These are phyloP conservation scores for Pteronura brasiliensis DNA, from an alignment of 2,113 vertebrate genomes.

Conservation along the genomic window DNA sequence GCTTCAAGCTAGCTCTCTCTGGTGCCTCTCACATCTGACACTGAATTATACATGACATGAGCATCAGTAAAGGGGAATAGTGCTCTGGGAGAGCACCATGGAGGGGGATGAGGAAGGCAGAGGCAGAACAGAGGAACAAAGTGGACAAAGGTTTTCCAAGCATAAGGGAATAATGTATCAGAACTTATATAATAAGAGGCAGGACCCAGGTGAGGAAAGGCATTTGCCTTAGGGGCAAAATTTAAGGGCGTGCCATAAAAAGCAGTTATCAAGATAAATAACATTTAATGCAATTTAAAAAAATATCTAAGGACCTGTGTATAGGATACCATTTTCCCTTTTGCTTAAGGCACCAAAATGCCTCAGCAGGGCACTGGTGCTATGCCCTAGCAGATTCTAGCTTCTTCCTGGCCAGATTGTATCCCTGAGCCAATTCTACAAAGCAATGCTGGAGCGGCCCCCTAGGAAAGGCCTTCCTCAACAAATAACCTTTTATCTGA, in stretches of 20 bases:
- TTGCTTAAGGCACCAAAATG: not conserved
- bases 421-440: not conserved
- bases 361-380: not conserved
- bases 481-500: not conserved
- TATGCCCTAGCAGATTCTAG: not conserved
- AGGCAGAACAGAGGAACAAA: not conserved
- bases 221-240: not conserved
- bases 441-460: not conserved
- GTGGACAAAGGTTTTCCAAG: not conserved
- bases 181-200: not conserved
- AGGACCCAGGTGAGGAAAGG: not conserved
- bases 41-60: not conserved
- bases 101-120: not conserved
- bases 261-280: not conserved
- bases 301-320: not conserved
- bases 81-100: not conserved
- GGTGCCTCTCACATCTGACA: not conserved
- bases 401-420: not conserved
- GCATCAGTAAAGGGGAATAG: not conserved
- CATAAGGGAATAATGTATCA: not conserved
- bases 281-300: not conserved
- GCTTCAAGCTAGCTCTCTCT: not conserved
- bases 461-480: not conserved
- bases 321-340: not conserved
- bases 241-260: not conserved